These are phyloP conservation scores for Baccha elongata DNA, from an alignment of 2,888 invertebrate species.

Conservation along the genomic window DNA sequence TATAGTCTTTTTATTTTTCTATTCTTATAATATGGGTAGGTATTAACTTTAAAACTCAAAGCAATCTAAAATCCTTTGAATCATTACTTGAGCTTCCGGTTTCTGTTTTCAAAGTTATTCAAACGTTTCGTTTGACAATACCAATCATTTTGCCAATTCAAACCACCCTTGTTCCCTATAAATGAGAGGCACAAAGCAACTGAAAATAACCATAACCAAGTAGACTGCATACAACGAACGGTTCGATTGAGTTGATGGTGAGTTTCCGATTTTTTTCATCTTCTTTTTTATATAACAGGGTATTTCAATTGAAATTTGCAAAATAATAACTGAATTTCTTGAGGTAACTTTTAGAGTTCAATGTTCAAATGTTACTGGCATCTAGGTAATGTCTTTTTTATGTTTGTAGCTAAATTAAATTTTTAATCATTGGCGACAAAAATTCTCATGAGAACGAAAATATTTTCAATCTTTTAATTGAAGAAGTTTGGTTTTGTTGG, in stretches of 20 bases:
- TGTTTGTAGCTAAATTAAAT: too few relatives aligned
- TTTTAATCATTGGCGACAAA: too few relatives aligned
- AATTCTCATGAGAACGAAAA: too few relatives aligned
- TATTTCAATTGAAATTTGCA: slow-evolving; percentile 12
- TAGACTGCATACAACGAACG: slow-evolving; percentile 44
- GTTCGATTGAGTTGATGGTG: slow-evolving; percentile 51
- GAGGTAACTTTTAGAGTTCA: too few relatives aligned
- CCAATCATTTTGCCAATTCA: slow-evolving; percentile 61
- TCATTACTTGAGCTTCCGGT: slow-evolving; percentile 80
- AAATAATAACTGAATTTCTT: too few relatives aligned
- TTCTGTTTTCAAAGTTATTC: slow-evolving; percentile 60
- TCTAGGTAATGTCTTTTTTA: too few relatives aligned
- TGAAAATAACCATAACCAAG: slow-evolving; percentile 52
- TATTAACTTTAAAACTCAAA: slow-evolving; percentile 77
- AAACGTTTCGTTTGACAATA: slow-evolving; percentile 65
- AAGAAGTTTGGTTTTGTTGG: too few relatives aligned
- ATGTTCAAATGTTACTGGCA: too few relatives aligned
- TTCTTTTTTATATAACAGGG: slow-evolving; percentile 35
- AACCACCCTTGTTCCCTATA: slow-evolving; percentile 45
- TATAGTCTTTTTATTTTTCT: too few relatives aligned
- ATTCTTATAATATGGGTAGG: too few relatives aligned
- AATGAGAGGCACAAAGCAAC: slow-evolving; percentile 50
- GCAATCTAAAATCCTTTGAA: slow-evolving; percentile 80
- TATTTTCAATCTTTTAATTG: too few relatives aligned
- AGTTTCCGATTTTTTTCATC: slow-evolving; percentile 33